phyloP scores from a whole-genome alignment of 2,888 invertebrate species.

The Ellobium chinense region DNA sequence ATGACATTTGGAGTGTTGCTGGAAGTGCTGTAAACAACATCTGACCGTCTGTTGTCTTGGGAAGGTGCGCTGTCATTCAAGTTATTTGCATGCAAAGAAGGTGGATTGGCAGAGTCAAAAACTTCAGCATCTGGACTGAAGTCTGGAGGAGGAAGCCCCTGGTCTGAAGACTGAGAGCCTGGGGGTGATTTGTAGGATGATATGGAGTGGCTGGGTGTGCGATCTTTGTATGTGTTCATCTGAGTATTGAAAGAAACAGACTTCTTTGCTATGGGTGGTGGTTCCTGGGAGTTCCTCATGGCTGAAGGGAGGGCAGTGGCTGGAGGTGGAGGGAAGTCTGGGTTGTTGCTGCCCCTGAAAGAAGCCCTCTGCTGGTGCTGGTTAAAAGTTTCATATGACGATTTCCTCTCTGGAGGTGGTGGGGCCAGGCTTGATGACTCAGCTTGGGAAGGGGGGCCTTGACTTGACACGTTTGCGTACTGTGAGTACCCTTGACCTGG shows the following conservation, averaged over 20 bases:
- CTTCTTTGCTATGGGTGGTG: conserved; percentile 74
- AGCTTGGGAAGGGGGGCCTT: not conserved
- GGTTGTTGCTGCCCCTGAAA: conserved; percentile 21
- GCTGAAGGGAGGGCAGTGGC: conserved; percentile 15
- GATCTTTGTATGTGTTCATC: conserved; percentile 75
- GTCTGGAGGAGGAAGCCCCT: conserved; percentile 64
- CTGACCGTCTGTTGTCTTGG: conserved; percentile 14
- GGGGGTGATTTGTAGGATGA: conserved; percentile 62
- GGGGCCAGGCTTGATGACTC: conserved; percentile 49
- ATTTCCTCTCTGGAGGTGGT: conserved; percentile 91
- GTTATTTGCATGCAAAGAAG: not conserved
- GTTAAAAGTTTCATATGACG: conserved; percentile 83
- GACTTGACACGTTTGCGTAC: conserved; percentile 28
- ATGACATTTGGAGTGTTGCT: conserved; percentile 95
- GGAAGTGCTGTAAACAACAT: conserved; percentile 63
- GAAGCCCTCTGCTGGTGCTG: conserved; percentile 42
- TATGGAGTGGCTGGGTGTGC: conserved; percentile 58
- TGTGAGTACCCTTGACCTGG: conserved; percentile 3
- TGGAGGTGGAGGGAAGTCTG: conserved; percentile 36
- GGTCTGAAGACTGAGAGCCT: conserved; percentile 73
- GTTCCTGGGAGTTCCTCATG: conserved; percentile 44
- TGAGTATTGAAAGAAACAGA: conserved; percentile 79
- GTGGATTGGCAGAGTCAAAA: conserved; percentile 29
- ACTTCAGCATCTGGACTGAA: conserved; percentile 44
- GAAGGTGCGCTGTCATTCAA: conserved; percentile 35